A percentile compares a stretch with the other conserved stretches of the same genome.
Conservation (phyloP, 2,888 invertebrate genomes). For the Andrena chrysosceles region DNA sequence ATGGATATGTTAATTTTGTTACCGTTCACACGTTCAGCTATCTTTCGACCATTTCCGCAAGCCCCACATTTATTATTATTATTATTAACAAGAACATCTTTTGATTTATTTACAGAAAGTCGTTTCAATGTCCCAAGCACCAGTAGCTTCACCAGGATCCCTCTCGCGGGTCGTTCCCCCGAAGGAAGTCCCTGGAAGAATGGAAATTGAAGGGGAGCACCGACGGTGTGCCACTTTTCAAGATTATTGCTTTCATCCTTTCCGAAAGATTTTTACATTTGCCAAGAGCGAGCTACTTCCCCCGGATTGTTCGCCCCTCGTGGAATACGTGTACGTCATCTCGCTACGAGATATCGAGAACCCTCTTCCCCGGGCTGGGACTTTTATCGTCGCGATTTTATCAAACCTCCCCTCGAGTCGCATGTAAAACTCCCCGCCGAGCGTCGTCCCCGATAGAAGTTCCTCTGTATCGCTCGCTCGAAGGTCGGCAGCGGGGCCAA, state of each 20-base stretch:
- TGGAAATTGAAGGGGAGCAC: constrained; percentile 7
- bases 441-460: neutral
- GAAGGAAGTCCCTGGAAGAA: neutral
- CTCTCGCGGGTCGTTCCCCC: neutral
- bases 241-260: constrained; percentile 21
- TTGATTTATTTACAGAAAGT: too few species aligned
- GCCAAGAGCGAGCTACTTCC: constrained; percentile 8
- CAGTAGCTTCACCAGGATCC: too few species aligned
- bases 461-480: neutral
- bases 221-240: constrained; percentile 9
- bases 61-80: too few species aligned
- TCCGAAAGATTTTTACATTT: constrained; percentile 6
- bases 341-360: neutral
- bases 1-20: too few species aligned
- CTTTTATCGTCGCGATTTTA: constrained; percentile 15
- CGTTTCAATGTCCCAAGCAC: too few species aligned
- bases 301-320: constrained; percentile 16
- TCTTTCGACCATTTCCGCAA: too few species aligned
- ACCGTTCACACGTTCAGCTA: too few species aligned
- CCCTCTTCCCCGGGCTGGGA: neutral
- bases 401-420: neutral
- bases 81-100: too few species aligned
- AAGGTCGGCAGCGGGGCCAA: constrained; percentile 28
- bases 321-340: neutral
- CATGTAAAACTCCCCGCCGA: neutral